These are phyloP conservation scores for Cathartes aura DNA, from an alignment of 2,113 vertebrate species.

Conservation along the genomic window DNA sequence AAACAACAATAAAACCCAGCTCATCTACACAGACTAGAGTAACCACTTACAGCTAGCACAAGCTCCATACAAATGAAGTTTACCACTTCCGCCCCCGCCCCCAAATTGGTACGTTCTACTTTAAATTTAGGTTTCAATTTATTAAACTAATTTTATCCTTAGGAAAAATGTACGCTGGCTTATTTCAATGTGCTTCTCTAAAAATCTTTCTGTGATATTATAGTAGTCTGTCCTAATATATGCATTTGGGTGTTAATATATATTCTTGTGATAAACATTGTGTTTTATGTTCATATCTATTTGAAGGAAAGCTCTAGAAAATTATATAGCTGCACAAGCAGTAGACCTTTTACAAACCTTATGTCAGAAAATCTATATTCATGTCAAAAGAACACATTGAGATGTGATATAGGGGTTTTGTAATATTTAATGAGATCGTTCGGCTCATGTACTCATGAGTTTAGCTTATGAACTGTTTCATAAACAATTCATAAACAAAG, in stretches of 20 bases:
- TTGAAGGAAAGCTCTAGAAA: background rate
- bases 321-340: background rate
- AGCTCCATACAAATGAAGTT: background rate
- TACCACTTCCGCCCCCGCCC: background rate
- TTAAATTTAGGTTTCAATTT: background rate
- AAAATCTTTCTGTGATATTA: background rate
- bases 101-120: background rate
- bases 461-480: background rate
- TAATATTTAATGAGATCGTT: background rate
- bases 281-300: background rate
- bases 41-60: background rate
- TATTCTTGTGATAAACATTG: background rate
- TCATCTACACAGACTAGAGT: background rate
- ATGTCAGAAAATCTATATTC: background rate
- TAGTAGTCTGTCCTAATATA: background rate
- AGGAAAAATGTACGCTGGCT: background rate
- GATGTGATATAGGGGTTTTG: background rate
- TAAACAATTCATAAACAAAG: conserved; percentile 8
- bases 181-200: background rate
- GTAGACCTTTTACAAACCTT: background rate
- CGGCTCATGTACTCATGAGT: background rate
- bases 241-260: background rate
- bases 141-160: background rate
- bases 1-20: background rate
- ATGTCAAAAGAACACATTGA: background rate